Base-by-base conservation (phyloP, 1,140 invertebrate species). In the Caenorhabditis elegans region DNA sequence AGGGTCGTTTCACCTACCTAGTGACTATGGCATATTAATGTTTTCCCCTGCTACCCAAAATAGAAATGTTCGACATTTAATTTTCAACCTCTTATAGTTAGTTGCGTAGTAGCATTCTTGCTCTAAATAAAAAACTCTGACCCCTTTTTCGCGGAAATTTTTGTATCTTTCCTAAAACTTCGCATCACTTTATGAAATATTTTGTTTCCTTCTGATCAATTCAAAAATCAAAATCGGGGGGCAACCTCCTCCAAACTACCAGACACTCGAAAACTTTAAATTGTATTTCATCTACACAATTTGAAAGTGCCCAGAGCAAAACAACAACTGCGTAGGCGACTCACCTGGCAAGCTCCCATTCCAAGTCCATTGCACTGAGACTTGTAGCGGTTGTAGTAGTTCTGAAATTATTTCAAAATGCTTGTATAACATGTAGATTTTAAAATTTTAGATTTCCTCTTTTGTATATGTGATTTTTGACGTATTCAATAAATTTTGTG, bases 341-440 rank as follows among this genome's bases (percentile, higher is more conserved):
- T 60, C 34, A 60, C 53, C 53, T 60, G 53, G 53, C 53, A 60
- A 17, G 53, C 53, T 60, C 53, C 53, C 53, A 60, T 60, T 60
- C 53, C 53, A 17, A 60, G 53, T 60, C 53, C 53, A 28, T 60
- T 60, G 53, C 53, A 60, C 53, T 60, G 53, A 28, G 26, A 31
- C 53, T 60, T 60, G 53, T 60, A 60, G 13, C 53, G 53, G 53
- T 60, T 60, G 53, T 60, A 60, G 53, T 60, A 60, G 53, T 60
- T 60, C 53, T 60, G 53, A 60, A n/a, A n/a, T n/a, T n/a, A n/a
- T n/a, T n/a, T n/a, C n/a, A n/a, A n/a, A n/a, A n/a, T n/a, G n/a
- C n/a, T n/a, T n/a, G n/a, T n/a, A n/a, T n/a, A n/a, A n/a, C n/a
- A n/a, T n/a, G n/a, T n/a, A n/a, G n/a, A n/a, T n/a, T n/a, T n/a